Percentiles rank a stretch among this genome's conserved stretches.
Evolutionary conservation across 2,888 invertebrate genomes (phyloP).

Genomic region (Phengaris alcon): DNA sequence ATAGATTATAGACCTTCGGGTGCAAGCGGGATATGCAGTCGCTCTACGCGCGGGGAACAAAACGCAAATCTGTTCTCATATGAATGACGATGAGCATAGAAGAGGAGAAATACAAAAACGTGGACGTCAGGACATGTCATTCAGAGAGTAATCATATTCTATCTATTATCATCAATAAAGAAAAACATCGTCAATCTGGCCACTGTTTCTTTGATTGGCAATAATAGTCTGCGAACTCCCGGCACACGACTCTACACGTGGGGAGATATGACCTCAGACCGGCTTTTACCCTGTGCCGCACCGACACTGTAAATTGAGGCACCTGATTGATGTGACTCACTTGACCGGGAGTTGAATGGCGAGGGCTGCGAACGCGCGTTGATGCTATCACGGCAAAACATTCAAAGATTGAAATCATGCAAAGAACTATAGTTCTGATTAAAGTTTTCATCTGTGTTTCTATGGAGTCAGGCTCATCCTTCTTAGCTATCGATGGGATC

Average conservation of each 20-base stretch:
- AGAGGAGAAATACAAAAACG: not conserved
- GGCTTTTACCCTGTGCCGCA: not conserved
- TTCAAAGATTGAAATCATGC: not conserved
- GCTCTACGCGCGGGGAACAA: not conserved
- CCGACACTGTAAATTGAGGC: not conserved
- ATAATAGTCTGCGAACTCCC: not conserved
- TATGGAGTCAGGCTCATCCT: not conserved
- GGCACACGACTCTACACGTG: slow-evolving; percentile 5
- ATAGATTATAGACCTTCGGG: no score
- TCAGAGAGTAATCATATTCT: no score
- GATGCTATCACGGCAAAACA: not conserved
- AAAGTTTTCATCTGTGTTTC: not conserved
- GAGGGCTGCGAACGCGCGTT: not conserved
- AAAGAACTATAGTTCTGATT: no score
- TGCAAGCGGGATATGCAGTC: not conserved
- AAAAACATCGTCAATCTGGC: not conserved
- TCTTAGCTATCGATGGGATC: not conserved
- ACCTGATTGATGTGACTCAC: not conserved
- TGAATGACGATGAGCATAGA: not conserved
- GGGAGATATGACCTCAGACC: not conserved
- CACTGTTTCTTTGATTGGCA: slow-evolving; percentile 3
- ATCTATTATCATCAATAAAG: not conserved
- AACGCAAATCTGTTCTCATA: not conserved
- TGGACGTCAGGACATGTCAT: not conserved
- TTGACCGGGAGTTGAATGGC: not conserved